These are phyloP conservation scores for Campopleginae sp. DNA, from an alignment of 2,888 invertebrate species.

Conservation along the genomic window DNA sequence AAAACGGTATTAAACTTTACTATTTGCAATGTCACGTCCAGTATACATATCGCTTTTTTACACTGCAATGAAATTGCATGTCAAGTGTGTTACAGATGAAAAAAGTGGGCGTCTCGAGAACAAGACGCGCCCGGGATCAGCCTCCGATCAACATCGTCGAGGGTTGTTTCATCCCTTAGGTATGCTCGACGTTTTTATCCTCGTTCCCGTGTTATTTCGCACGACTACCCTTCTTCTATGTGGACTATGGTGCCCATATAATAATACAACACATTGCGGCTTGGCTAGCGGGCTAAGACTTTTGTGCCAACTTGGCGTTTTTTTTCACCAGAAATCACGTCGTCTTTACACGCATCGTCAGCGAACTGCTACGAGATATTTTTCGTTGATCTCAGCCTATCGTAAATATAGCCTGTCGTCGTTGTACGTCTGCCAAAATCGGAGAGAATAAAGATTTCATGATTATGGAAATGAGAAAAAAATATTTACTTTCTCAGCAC, in stretches of 20 bases:
- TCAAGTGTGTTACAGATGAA: conserved; percentile 40
- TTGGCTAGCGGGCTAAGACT: conserved; percentile 48
- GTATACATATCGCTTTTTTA: conserved; percentile 49
- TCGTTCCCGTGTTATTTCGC: conserved; percentile 78
- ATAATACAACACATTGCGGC: conserved; percentile 32
- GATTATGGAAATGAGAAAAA: not conserved
- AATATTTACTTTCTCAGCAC: conserved; percentile 25
- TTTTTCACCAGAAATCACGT: conserved; percentile 75
- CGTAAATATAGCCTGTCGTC: not conserved
- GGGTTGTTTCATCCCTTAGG: conserved; percentile 69
- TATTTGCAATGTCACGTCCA: conserved; percentile 79
- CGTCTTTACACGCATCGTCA: conserved; percentile 64
- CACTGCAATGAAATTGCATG: conserved; percentile 23
- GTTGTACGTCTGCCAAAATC: conserved; percentile 15
- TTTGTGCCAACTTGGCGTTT: conserved; percentile 57
- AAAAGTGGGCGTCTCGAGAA: conserved; percentile 59
- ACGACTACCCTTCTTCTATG: conserved; percentile 73
- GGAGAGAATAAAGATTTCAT: conserved; percentile 32
- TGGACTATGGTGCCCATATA: conserved; percentile 56
- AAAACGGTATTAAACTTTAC: conserved; percentile 76
- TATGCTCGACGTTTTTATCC: conserved; percentile 75
- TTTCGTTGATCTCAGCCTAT: conserved; percentile 38
- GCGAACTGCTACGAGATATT: conserved; percentile 39
- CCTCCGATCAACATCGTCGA: conserved; percentile 35
- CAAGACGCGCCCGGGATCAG: conserved; percentile 56